These are phyloP conservation scores for Scelioninae gen. 2 DNA, from an alignment of 2,888 invertebrate species.

Conservation along the genomic window DNA sequence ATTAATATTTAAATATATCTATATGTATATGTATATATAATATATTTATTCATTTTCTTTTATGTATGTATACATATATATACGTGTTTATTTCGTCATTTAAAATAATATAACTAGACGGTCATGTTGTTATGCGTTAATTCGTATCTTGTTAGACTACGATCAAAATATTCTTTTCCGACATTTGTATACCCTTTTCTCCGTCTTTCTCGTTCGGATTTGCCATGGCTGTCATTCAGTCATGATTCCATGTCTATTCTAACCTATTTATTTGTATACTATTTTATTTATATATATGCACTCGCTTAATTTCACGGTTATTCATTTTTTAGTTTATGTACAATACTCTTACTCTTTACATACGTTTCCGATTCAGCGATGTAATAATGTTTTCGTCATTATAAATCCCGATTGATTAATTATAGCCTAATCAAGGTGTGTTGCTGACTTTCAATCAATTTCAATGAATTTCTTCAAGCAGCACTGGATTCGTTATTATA, in stretches of 20 bases:
- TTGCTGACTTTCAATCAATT: no score
- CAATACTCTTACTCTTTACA: conserved; percentile 30
- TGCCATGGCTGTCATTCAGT: conserved; percentile 21
- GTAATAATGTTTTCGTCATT: conserved; percentile 24
- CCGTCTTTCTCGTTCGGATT: conserved; percentile 50
- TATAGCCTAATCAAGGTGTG: no score
- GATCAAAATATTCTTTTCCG: conserved; percentile 67
- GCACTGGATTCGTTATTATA: no score
- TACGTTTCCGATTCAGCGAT: conserved; percentile 20
- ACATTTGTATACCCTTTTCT: conserved; percentile 60
- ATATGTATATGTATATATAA: conserved; percentile 52
- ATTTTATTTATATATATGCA: conserved; percentile 42
- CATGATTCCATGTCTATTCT: conserved; percentile 40
- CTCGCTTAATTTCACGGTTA: conserved; percentile 47
- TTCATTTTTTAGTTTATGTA: conserved; percentile 32
- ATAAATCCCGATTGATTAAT: background rate
- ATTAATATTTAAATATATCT: conserved; percentile 48
- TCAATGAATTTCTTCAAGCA: no score
- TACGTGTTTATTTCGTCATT: conserved; percentile 45
- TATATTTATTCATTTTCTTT: conserved; percentile 45
- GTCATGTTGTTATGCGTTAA: conserved; percentile 65
- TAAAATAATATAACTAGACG: conserved; percentile 62
- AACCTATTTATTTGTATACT: conserved; percentile 47
- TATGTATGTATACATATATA: conserved; percentile 50
- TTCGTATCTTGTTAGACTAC: conserved; percentile 64